phyloP scores from a whole-genome alignment of 1,140 invertebrate genomes.

The Drosophila albomicans region DNA sequence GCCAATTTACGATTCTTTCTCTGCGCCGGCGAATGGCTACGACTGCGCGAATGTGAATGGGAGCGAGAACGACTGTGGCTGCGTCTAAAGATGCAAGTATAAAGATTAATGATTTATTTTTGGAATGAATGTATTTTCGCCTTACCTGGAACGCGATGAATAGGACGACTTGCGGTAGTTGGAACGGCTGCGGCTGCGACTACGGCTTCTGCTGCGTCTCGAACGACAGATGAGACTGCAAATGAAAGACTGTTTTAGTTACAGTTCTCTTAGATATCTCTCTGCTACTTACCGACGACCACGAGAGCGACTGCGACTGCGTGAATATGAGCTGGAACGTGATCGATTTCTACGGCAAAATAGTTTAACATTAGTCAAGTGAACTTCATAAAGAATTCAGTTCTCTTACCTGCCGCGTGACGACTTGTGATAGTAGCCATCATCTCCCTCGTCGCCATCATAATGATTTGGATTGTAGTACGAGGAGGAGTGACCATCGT shows the following conservation, averaged over 20 bases:
- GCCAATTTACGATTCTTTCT: slow-evolving; percentile 75
- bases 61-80: slow-evolving; percentile 68
- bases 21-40: slow-evolving; percentile 61
- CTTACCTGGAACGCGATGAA: slow-evolving; percentile 71
- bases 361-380: background rate
- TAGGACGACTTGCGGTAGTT: slow-evolving; percentile 78
- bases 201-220: slow-evolving; percentile 64
- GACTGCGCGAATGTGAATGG: slow-evolving; percentile 64
- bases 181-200: slow-evolving; percentile 71
- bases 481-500: slow-evolving; percentile 61
- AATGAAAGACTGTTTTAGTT: slow-evolving; percentile 31
- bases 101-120: background rate
- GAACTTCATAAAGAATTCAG: background rate
- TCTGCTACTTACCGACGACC: slow-evolving; percentile 69
- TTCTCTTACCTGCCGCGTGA: slow-evolving; percentile 59
- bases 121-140: background rate
- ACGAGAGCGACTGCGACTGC: slow-evolving; percentile 85
- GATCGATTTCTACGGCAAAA: slow-evolving; percentile 78
- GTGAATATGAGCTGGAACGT: slow-evolving; percentile 73
- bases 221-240: slow-evolving; percentile 69
- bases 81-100: slow-evolving; percentile 31
- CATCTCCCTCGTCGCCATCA: slow-evolving; percentile 51
- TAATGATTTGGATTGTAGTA: slow-evolving; percentile 73
- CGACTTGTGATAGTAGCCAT: slow-evolving; percentile 65
- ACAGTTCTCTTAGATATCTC: background rate